These are phyloP conservation scores for Darevskia nairensis DNA, from an alignment of 2,797 vertebrate genomes.

Conservation along the genomic window DNA sequence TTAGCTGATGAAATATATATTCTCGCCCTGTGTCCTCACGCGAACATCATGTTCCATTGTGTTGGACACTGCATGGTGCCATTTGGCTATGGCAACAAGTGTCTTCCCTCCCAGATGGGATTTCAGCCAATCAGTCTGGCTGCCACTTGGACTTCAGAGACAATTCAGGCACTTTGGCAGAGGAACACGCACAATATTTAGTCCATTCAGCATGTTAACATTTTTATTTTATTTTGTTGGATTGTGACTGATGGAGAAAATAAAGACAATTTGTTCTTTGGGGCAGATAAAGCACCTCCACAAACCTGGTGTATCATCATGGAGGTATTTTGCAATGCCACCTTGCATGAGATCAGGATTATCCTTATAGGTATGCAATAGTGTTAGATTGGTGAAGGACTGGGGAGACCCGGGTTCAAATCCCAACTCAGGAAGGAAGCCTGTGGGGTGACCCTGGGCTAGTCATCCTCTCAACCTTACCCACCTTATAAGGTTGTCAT, in stretches of 20 bases:
- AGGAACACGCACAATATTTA: neutral
- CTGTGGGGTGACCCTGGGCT: neutral
- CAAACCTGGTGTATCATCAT: neutral
- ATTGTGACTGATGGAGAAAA: neutral
- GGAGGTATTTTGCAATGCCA: constrained; percentile 16
- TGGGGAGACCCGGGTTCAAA: neutral
- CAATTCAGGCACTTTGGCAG: constrained; percentile 11
- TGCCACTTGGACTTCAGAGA: neutral
- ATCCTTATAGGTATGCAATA: neutral
- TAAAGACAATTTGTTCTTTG: neutral
- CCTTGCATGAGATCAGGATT: neutral
- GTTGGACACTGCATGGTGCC: neutral
- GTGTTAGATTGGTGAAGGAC: neutral
- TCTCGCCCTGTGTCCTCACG: neutral
- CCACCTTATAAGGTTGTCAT: neutral
- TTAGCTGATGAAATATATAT: constrained; percentile 30
- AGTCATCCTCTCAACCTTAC: neutral
- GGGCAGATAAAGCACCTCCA: neutral
- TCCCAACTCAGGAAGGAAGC: neutral
- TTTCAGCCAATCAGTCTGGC: neutral
- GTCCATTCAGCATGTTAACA: neutral
- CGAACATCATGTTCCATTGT: neutral
- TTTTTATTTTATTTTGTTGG: neutral
- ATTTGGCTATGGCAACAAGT: constrained; percentile 13
- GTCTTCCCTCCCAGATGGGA: neutral